Base-by-base conservation (phyloP, 2,888 invertebrate species). In the Callyntrura guangdongensis region DNA sequence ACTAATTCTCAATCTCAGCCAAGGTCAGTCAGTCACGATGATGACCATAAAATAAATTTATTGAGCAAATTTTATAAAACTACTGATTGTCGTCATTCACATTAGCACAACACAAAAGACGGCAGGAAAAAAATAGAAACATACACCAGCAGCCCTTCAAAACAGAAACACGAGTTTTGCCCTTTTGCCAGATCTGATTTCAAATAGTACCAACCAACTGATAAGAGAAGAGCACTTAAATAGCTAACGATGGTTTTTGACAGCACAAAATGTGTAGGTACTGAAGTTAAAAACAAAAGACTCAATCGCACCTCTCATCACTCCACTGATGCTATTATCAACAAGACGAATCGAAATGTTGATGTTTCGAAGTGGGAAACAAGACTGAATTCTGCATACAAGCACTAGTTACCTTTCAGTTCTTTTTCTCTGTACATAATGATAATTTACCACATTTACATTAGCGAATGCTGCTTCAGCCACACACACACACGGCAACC, bases 291-390 rank as follows among this genome's bases (percentile, higher is more conserved):
- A 72, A 72, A 72, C 72, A 72, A 72, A 72, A 77, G 77, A 14
- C 22, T 25, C 77, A 77, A 77, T 53, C 53, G 36, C 49, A 53
- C 49, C 20, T 45, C 72, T 45, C 72, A 72, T 47, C 45, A 45
- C 72, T 36, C 8, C 72, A 45, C 36, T 45, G 9, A 5, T n/a
- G 25, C 14, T 49, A 59, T 14, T 45, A 67, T 86, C 56, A 77
- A 49, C 79, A 87, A 79, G 83, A 53, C 49, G 8, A 82, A 74
- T 89, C 89, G 89, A 89, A 89, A 74, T 89, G 89, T 89, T 89
- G 89, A 89, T 89, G 89, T 89, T 89, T 89, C 89, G 89, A 89
- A 89, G 89, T 83, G 89, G 83, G 84, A 89, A 89, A 84, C 89
- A 89, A 84, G 89, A 89, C 89, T 89, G 89, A 89, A 36, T 89